phyloP scores from a whole-genome alignment of 2,113 vertebrate genomes.

The Psilopsiagon aymara region DNA sequence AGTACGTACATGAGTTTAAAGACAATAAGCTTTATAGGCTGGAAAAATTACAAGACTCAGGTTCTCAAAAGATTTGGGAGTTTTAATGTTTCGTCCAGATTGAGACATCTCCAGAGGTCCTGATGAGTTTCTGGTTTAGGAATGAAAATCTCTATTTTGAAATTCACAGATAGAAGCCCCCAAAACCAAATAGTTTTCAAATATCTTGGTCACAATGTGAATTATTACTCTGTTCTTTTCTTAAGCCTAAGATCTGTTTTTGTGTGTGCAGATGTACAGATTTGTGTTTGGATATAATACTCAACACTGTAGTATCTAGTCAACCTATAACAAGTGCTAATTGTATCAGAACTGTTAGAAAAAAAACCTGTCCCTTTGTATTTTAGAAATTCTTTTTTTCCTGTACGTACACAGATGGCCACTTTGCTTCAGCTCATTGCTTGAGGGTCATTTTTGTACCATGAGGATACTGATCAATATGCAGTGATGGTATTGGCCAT shows the following conservation, averaged over 20 bases:
- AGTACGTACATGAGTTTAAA: not conserved
- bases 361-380: not conserved
- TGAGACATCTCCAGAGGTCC: not conserved
- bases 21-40: not conserved
- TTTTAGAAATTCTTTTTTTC: not conserved
- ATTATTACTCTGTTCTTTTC: not conserved
- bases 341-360: not conserved
- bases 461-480: not conserved
- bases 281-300: not conserved
- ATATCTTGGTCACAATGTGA: not conserved
- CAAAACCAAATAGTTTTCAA: not conserved
- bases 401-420: not conserved
- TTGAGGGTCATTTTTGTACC: not conserved
- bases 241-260: not conserved
- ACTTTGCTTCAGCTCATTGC: not conserved
- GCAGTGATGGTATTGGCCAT: not conserved
- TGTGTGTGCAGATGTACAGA: accelerated
- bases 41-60: not conserved
- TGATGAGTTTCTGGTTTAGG: not conserved
- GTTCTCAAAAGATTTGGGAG: not conserved
- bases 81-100: not conserved
- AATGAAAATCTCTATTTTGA: not conserved
- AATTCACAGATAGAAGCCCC: not conserved
- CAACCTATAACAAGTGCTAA: not conserved
- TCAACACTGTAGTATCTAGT: not conserved